Evolutionary conservation across 2,113 vertebrate species (phyloP).

Genomic region (Lichenostomus cassidix): DNA sequence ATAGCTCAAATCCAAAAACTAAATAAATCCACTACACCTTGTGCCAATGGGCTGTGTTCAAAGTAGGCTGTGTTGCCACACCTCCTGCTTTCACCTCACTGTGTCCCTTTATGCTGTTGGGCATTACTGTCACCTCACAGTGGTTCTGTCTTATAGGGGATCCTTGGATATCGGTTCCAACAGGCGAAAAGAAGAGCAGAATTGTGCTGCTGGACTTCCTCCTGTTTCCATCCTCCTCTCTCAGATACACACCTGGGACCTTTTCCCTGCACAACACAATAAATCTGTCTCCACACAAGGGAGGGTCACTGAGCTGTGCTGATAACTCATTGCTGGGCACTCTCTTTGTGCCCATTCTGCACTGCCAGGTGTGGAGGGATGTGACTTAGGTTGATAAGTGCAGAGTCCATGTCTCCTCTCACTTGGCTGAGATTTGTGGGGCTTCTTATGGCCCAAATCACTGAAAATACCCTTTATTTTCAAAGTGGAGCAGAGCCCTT

Average conservation of each 20-base stretch:
- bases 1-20: neutral
- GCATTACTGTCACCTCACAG: neutral
- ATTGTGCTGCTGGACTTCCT: neutral
- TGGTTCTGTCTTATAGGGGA: neutral
- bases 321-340: neutral
- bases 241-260: neutral
- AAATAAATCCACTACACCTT: neutral
- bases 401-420: neutral
- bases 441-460: neutral
- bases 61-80: neutral
- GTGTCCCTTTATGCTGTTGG: neutral
- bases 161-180: neutral
- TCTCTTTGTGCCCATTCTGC: neutral
- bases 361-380: neutral
- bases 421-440: neutral
- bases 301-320: neutral
- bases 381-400: conserved; percentile 8
- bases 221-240: neutral
- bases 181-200: neutral
- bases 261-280: neutral
- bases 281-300: neutral
- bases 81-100: neutral
- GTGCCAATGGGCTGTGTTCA: neutral
- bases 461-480: neutral
- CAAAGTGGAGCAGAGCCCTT: neutral